Evolutionary conservation across 2,113 vertebrate species (phyloP).

Genomic region (Hystrix brachyura): DNA sequence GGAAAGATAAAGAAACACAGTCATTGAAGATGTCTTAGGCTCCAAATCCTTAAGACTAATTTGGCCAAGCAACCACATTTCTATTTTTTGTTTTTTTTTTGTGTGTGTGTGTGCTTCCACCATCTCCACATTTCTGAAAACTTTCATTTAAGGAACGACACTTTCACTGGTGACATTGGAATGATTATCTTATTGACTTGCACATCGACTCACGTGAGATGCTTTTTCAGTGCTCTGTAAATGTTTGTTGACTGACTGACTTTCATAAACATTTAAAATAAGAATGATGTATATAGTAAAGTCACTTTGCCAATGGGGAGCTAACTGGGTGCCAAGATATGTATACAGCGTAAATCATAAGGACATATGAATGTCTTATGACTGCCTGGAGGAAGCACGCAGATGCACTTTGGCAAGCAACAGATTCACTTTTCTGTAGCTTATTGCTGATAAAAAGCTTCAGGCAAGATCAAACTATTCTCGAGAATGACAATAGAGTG

Average conservation of each 20-base stretch:
- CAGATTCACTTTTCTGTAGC: slow-evolving; percentile 11
- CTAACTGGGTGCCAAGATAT: slow-evolving; percentile 53
- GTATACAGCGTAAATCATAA: slow-evolving; percentile 65
- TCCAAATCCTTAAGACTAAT: not conserved
- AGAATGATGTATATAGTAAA: slow-evolving; percentile 72
- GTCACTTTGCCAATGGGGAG: slow-evolving; percentile 64
- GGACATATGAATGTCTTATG: not conserved
- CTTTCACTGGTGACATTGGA: slow-evolving; percentile 40
- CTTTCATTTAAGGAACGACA: not conserved
- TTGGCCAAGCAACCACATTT: not conserved
- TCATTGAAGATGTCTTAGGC: not conserved
- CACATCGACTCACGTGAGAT: slow-evolving; percentile 63
- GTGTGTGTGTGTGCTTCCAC: not conserved
- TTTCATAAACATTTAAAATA: slow-evolving; percentile 75
- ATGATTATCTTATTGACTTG: slow-evolving; percentile 58
- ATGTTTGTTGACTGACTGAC: slow-evolving; percentile 72
- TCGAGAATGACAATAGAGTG: not conserved
- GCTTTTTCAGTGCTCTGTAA: slow-evolving; percentile 51
- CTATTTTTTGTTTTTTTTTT: no score
- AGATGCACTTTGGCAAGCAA: slow-evolving; percentile 34
- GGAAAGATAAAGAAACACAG: not conserved
- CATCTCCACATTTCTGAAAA: slow-evolving; percentile 4
- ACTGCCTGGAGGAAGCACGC: slow-evolving; percentile 31
- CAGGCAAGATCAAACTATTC: not conserved
- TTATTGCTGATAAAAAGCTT: slow-evolving; percentile 11